Conservation (phyloP, 2,888 invertebrate species). For the Ectemnius continuus region DNA sequence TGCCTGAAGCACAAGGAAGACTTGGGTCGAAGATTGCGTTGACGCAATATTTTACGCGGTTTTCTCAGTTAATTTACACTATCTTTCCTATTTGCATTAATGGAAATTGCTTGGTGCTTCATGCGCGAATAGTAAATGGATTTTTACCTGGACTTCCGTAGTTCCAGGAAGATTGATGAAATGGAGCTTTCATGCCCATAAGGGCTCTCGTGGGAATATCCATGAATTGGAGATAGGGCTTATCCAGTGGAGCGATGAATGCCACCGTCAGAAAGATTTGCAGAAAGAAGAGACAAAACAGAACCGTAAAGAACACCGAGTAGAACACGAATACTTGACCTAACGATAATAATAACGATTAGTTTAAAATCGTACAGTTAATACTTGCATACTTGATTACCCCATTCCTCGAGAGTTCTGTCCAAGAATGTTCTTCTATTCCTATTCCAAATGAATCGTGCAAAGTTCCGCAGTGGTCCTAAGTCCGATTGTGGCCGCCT, state of each 20-base stretch:
- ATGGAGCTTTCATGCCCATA: neutral
- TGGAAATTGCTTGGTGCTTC: too few relatives aligned
- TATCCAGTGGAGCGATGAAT: constrained; percentile 60
- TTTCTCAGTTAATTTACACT: neutral
- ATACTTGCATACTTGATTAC: constrained; percentile 51
- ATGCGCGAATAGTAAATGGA: neutral
- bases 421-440: constrained; percentile 66
- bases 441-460: constrained; percentile 70
- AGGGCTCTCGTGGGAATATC: neutral
- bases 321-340: constrained; percentile 68
- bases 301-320: constrained; percentile 64
- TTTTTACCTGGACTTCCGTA: constrained; percentile 61
- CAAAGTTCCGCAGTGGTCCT: constrained; percentile 62
- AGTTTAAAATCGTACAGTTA: neutral
- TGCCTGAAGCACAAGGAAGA: neutral
- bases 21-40: neutral
- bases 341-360: constrained; percentile 33
- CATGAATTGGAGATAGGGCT: constrained; percentile 58
- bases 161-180: constrained; percentile 37
- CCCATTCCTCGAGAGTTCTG: constrained; percentile 70
- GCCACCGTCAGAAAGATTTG: constrained; percentile 68
- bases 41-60: neutral
- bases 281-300: constrained; percentile 64
- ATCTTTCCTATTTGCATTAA: too few relatives aligned
- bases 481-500: constrained; percentile 69